Conservation (phyloP, 2,113 vertebrate genomes). For the Poecile atricapillus region DNA sequence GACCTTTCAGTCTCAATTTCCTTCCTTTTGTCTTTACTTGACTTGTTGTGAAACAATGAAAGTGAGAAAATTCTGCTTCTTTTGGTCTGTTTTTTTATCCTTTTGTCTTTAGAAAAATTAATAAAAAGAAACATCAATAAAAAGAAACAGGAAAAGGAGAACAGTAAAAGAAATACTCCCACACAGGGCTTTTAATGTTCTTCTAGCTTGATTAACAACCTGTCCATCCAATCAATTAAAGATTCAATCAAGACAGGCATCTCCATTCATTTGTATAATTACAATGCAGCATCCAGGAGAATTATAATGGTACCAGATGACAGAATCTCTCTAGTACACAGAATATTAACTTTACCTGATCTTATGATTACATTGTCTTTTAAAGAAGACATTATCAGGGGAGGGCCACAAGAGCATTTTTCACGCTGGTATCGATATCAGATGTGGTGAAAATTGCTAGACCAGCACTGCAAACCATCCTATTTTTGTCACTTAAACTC, state of each 20-base stretch:
- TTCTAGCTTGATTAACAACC: constrained; percentile 1
- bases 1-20: neutral
- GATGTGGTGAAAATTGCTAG: neutral
- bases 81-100: neutral
- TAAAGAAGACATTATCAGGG: neutral
- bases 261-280: constrained; percentile 2
- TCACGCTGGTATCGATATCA: neutral
- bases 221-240: neutral
- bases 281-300: neutral
- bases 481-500: neutral
- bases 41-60: neutral
- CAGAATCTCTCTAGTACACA: neutral
- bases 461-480: neutral
- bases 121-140: neutral
- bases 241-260: neutral
- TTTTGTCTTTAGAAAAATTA: neutral
- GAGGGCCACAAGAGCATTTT: neutral
- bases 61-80: neutral
- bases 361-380: neutral
- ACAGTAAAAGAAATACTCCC: neutral
- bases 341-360: neutral
- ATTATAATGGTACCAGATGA: neutral
- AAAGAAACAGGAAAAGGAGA: neutral
- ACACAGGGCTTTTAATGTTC: neutral
- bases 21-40: neutral